Conservation (phyloP, 1,140 invertebrate species). For the Caenorhabditis tropicalis region DNA sequence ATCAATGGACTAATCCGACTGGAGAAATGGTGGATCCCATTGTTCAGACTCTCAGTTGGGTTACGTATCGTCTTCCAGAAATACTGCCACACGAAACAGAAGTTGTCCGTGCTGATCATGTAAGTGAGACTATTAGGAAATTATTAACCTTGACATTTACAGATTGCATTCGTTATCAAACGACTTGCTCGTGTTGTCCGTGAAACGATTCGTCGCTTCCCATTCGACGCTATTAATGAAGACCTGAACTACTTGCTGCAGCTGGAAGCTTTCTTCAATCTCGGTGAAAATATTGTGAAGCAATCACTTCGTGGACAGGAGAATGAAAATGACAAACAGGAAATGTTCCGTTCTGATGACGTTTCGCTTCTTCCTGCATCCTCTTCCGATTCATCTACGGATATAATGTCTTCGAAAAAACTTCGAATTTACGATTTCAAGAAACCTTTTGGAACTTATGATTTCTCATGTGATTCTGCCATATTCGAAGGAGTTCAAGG, state of each 20-base stretch:
- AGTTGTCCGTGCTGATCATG: background rate
- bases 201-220: slow-evolving; percentile 1
- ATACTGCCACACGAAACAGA: background rate
- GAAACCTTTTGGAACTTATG: background rate
- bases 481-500: slow-evolving; percentile 32
- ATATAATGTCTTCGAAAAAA: background rate
- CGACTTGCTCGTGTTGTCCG: slow-evolving; percentile 17
- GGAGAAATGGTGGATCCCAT: slow-evolving; percentile 12
- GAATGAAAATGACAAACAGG: slow-evolving; percentile 16
- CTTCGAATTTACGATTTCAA: slow-evolving; percentile 5
- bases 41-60: slow-evolving; percentile 1
- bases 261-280: slow-evolving; percentile 4
- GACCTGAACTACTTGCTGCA: slow-evolving; percentile 3
- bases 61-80: background rate
- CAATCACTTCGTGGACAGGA: slow-evolving; percentile 22
- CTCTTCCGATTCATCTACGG: background rate
- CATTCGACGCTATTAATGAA: background rate
- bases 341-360: background rate
- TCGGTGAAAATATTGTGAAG: slow-evolving; percentile 7
- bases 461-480: background rate
- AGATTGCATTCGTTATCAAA: background rate
- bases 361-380: background rate
- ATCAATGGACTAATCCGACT: background rate
- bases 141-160: background rate
- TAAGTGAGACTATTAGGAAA: background rate